These are phyloP conservation scores for Fringilla coelebs DNA, from an alignment of 2,797 vertebrate species.

Conservation along the genomic window DNA sequence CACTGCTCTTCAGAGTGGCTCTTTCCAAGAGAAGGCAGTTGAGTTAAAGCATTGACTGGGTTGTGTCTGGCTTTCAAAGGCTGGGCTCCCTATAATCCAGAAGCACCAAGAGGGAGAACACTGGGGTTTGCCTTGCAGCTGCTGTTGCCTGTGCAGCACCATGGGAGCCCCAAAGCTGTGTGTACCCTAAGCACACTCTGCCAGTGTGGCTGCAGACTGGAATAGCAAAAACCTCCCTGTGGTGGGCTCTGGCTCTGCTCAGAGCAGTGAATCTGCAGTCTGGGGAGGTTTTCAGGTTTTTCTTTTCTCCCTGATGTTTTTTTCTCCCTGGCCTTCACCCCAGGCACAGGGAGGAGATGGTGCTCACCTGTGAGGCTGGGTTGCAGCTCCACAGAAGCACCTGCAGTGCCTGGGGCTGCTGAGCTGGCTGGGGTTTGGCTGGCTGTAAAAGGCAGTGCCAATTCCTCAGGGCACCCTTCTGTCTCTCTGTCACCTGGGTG, in stretches of 20 bases:
- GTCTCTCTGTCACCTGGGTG: neutral
- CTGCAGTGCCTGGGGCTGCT: neutral
- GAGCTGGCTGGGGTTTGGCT: neutral
- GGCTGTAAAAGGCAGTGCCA: neutral
- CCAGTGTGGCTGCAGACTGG: rapidly evolving
- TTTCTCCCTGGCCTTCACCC: neutral
- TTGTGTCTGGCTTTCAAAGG: neutral
- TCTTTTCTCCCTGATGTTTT: neutral
- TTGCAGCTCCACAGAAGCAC: neutral
- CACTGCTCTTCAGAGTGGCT: neutral
- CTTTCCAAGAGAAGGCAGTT: neutral
- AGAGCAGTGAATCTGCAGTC: neutral
- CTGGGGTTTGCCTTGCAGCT: neutral
- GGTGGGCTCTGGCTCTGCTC: neutral
- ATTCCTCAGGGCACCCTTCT: neutral
- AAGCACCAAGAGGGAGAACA: neutral
- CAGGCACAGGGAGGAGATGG: neutral
- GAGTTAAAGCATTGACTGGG: neutral
- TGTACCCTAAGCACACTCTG: neutral
- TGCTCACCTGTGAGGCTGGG: neutral
- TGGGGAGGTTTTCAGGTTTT: rapidly evolving
- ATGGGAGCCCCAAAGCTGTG: neutral
- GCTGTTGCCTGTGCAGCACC: neutral
- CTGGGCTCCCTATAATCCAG: neutral
- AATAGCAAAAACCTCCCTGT: neutral